These are phyloP conservation scores for Pantherophis vulpinus DNA, from an alignment of 2,797 vertebrate genomes.

Conservation along the genomic window DNA sequence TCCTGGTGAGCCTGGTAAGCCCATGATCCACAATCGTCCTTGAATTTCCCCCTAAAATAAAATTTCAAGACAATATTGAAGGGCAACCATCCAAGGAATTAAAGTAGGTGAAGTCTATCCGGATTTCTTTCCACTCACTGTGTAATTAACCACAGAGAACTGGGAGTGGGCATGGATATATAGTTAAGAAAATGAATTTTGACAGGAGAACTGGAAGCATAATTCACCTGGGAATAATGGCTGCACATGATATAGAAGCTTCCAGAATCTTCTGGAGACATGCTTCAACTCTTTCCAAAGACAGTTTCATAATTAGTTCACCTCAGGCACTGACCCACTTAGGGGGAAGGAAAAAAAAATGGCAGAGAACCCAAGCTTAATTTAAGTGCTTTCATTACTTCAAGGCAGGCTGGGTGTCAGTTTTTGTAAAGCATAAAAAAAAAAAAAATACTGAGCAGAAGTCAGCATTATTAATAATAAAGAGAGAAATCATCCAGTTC, in stretches of 20 bases:
- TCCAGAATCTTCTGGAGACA: constrained; percentile 37
- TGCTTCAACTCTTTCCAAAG: constrained; percentile 20
- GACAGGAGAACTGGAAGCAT: not conserved
- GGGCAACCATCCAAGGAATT: not conserved
- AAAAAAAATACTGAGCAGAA: constrained; percentile 7
- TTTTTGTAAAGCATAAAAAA: constrained; percentile 41
- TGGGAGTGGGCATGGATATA: not conserved
- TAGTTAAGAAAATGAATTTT: not conserved
- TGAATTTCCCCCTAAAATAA: not conserved
- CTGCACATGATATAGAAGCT: constrained; percentile 35
- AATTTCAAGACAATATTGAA: not conserved
- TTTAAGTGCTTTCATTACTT: constrained; percentile 32
- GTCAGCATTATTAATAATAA: constrained; percentile 33
- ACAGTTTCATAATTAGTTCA: constrained; percentile 52
- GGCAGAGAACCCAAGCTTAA: constrained; percentile 29
- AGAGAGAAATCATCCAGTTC: constrained; percentile 33
- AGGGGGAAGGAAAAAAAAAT: not conserved
- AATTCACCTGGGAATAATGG: constrained; percentile 26
- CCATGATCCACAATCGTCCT: not conserved
- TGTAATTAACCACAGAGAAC: not conserved
- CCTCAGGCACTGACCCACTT: constrained; percentile 55
- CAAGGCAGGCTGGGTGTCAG: constrained; percentile 40
- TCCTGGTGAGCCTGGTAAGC: not conserved
- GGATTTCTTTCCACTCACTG: not conserved
- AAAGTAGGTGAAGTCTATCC: not conserved